Evolutionary conservation across 2,888 invertebrate species (phyloP).

Genomic region (Drosophila infuscata): DNA sequence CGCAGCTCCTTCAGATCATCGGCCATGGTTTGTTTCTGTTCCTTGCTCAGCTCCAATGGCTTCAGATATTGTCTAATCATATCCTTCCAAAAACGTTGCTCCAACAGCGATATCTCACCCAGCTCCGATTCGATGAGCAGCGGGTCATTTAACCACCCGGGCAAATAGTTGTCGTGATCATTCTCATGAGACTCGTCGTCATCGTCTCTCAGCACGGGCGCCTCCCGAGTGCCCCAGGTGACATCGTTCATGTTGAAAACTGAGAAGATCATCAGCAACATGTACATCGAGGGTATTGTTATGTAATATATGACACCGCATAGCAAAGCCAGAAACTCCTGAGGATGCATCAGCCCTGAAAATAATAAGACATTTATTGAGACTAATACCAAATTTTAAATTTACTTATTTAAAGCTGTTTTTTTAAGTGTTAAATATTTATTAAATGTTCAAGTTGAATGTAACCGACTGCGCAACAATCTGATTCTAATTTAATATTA

Average conservation of each 20-base stretch:
- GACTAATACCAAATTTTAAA: not conserved
- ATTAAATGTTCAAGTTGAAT: not conserved
- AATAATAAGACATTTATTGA: not conserved
- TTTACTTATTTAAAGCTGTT: not conserved
- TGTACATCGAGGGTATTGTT: slow-evolving; percentile 97
- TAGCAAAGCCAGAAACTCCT: slow-evolving; percentile 91
- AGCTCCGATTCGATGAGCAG: slow-evolving; percentile 88
- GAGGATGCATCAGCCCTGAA: slow-evolving; percentile 90
- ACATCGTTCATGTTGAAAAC: slow-evolving; percentile 97
- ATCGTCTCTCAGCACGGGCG: slow-evolving; percentile 82
- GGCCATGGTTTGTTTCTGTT: slow-evolving; percentile 86
- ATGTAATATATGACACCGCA: slow-evolving; percentile 93
- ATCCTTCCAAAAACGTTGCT: slow-evolving; percentile 91
- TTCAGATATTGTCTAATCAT: slow-evolving; percentile 91
- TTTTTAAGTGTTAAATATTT: not conserved
- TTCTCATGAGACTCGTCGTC: slow-evolving; percentile 21
- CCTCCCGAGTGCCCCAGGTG: slow-evolving; percentile 97
- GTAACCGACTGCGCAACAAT: too few species aligned
- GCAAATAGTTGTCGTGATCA: slow-evolving; percentile 67
- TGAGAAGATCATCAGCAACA: slow-evolving; percentile 95
- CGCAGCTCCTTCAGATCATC: slow-evolving; percentile 86
- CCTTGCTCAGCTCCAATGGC: slow-evolving; percentile 89
- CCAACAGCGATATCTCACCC: slow-evolving; percentile 88
- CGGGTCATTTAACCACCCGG: slow-evolving; percentile 90
- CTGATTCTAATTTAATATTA: too few species aligned